Base-by-base conservation (phyloP, 2,113 vertebrate species). In the Oenanthe melanoleuca region DNA sequence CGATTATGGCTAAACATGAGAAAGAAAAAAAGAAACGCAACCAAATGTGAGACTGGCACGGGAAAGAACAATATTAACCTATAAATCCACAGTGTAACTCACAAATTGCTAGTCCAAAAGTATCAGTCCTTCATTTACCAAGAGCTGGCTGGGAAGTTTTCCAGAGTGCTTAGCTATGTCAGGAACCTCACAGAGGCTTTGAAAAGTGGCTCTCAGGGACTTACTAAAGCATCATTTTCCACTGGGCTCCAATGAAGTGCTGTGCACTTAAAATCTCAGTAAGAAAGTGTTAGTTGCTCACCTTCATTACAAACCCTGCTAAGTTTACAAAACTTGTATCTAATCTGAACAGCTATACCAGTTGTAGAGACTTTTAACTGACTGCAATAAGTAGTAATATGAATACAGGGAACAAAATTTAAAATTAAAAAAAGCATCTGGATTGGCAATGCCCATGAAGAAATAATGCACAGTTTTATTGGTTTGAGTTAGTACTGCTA, bases 1-100 rank as follows among this genome's bases (percentile, higher is more conserved):
- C 99, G 98, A 82, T 99, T 99, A 92, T 99, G 99, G 96, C 99
- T 99, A 80, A 83, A 93, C 92, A 79, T 2, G 5, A 12, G 53
- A 34, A 15, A 28, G 25, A 5, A 57, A 24, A 26, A 18, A 21
- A 37, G 20, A 22, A 28, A 5, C 60, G 64, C 13, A 80, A 50
- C 13, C 44, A 67, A 33, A 44, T 8, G 25, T 45, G 33, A 81
- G 34, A 12, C n/a, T 70, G 65, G 19, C 80, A 45, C 12, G 45
- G 53, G 45, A 55, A 65, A 78, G 29, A 67, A 40, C 33, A 55
- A 6, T 12, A 49, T 31, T 6, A 49, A 37, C 28, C 13, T 49
- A 38, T 28, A 77, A 52, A 82, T 55, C 61, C 67, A 38, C 22
- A 50, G 28, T 2, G 6, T 21, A 84, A 55, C 33, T 78, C 65